Base-by-base conservation (phyloP, 2,113 vertebrate genomes). In the Nibea coibor region DNA sequence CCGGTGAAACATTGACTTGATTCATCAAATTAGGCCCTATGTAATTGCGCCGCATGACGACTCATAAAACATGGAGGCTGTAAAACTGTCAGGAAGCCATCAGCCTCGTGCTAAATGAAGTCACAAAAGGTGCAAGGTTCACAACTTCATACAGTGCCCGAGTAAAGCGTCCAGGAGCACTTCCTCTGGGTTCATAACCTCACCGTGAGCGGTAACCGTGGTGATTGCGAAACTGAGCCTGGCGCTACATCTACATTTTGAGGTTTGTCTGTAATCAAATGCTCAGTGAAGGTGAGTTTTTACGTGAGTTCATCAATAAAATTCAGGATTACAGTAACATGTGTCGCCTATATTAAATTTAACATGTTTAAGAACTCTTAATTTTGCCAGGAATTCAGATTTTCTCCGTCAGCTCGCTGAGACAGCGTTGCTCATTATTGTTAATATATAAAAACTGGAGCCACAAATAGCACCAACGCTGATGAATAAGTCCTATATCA, bases 41-140 rank as follows among this genome's bases (percentile, higher is more conserved):
- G 93, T 97, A 96, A 97, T 96, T 96, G 96, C 95, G 84, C 95
- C 85, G 95, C 96, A 94, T 96, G 96, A 96, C 94, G 94, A 95
- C 95, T 95, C 94, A 94, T 96, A 95, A 96, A 97, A 94, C 94
- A 95, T 78, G 87, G 88, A 87, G 94, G 94, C 96, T 92, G 94
- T 97, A 97, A 98, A 97, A 93, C 96, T 97, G 97, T 97, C 97
- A 94, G 94, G 95, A 94, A 95, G 94, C 95, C 96, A 96, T 97
- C 96, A 95, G 90, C 93, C 92, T 89, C 84, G 94, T 91, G 95
- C 95, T 97, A 96, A 97, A 97, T 96, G 96, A 96, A 97, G 96
- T 96, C 94, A 91, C 94, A 88, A 91, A 83, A 95, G 95, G 95
- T 92, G 93, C 93, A 91, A 90, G 93, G 94, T 94, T 95, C 88